These are phyloP conservation scores for Aurelia aurita DNA, from an alignment of 30 jellyfish, hydroid and myxozoan species.

Conservation along the genomic window DNA sequence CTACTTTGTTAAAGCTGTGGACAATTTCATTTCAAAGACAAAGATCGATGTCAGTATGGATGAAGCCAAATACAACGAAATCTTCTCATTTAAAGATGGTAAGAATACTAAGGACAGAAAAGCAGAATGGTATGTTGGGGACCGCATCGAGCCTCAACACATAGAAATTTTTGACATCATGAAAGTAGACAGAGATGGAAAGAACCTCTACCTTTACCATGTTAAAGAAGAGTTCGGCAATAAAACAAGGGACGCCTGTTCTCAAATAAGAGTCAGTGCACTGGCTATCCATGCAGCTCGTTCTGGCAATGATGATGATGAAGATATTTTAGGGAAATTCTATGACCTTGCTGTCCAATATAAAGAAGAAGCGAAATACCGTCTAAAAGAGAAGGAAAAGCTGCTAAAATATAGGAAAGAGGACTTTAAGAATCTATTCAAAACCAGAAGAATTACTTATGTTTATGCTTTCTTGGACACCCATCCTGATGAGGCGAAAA, in stretches of 20 bases:
- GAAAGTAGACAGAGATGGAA: background rate
- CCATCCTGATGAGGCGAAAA: background rate
- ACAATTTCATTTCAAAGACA: too few species aligned
- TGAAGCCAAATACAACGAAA: too few species aligned
- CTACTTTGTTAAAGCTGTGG: too few species aligned
- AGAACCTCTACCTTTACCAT: background rate
- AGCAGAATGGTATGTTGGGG: background rate
- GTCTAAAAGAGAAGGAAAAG: background rate
- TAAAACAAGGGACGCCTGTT: conserved; percentile 1
- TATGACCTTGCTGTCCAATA: too few species aligned
- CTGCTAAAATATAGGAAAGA: background rate
- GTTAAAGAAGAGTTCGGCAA: conserved; percentile 1
- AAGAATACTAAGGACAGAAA: too few species aligned
- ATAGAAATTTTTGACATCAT: conserved; percentile 12
- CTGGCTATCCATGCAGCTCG: background rate
- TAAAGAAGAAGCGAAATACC: background rate
- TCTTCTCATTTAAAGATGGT: too few species aligned
- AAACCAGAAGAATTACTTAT: background rate
- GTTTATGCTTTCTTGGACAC: conserved; percentile 29
- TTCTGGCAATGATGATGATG: background rate
- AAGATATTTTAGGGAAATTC: background rate
- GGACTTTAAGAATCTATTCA: background rate
- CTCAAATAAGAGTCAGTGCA: conserved; percentile 24
- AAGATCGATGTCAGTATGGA: too few species aligned
- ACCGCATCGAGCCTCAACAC: background rate